Base-by-base conservation (phyloP, 2,888 invertebrate species). In the Eugnorisma glareosa region DNA sequence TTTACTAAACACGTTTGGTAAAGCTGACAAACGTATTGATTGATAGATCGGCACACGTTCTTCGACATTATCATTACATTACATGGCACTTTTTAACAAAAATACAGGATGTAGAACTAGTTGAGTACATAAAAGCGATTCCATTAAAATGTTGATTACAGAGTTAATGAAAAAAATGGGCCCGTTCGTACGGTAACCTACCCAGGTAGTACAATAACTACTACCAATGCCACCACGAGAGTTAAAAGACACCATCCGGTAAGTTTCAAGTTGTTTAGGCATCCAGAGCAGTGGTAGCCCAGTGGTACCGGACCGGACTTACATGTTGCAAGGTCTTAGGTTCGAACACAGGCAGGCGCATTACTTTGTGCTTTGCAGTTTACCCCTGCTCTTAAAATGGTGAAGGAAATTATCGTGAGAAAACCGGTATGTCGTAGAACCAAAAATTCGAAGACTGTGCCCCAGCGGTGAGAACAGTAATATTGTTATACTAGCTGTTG, bases 21-120 rank as follows among this genome's bases (percentile, higher is more conserved):
- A 21, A 15, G 40, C 69, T 15, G 28, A 40, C 57, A 21, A 31
- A 54, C 59, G 35, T 51, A 43, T 21, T 54, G 24, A 35, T 18
- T 51, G 37, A 54, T 63, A 45, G 72, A 51, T 28, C 28, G 64
- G 21, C 35, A 40, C n/a, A 31, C 18, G 45, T 48, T 48, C 51
- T 57, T 45, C 37, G 48, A 79, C 51, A 57, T 48, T 61, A 28
- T 35, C 28, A 48, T 59, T 43, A 28, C 63, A 48, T 78, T 61
- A 71, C 71, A 28, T 15, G 35, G 63, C 67, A 77, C 15, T 81
- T 67, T 67, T 61, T 24, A 66, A 69, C 40, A 72, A 61, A 82
- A 37, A 48, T 67, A 63, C 75, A n/a, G 48, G 57, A 77, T 64
- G 51, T 43, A 24, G 48, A 59, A n/a, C 31, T 75, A 59, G 48